These are phyloP conservation scores for Charina bottae DNA, from an alignment of 2,113 vertebrate species.

Conservation along the genomic window DNA sequence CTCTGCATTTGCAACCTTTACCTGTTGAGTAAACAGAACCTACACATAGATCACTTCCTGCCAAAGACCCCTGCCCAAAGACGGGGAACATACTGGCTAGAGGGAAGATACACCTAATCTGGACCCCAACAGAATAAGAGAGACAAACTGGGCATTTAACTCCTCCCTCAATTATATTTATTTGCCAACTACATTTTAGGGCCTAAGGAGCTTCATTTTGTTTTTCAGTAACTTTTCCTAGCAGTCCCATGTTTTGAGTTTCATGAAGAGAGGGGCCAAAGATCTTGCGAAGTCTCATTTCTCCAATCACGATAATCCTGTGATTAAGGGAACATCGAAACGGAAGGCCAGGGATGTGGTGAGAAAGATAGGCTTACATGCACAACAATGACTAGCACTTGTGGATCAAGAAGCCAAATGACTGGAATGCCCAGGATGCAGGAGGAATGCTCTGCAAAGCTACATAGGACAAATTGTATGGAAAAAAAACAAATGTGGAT, in stretches of 20 bases:
- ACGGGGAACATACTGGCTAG: background rate
- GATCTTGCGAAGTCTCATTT: background rate
- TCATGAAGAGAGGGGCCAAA: background rate
- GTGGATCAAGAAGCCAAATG: background rate
- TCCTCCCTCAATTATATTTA: background rate
- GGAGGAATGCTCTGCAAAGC: constrained; percentile 23
- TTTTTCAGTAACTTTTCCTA: background rate
- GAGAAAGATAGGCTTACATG: background rate
- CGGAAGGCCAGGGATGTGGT: background rate
- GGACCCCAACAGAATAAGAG: background rate
- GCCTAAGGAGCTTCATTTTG: background rate
- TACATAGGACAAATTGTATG: background rate
- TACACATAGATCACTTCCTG: background rate
- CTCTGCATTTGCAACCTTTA: background rate
- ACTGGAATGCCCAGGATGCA: background rate
- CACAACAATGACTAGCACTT: background rate
- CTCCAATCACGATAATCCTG: background rate
- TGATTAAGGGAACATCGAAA: background rate
- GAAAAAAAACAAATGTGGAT: background rate
- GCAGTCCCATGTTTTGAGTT: background rate
- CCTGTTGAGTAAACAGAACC: background rate
- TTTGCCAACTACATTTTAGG: background rate
- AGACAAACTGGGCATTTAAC: background rate
- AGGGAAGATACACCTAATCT: background rate
- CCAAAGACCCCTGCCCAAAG: background rate